Evolutionary conservation across 1,140 invertebrate species (phyloP), one percentile per base, ranked within the genome.

Genomic region (Euschistus heros): DNA sequence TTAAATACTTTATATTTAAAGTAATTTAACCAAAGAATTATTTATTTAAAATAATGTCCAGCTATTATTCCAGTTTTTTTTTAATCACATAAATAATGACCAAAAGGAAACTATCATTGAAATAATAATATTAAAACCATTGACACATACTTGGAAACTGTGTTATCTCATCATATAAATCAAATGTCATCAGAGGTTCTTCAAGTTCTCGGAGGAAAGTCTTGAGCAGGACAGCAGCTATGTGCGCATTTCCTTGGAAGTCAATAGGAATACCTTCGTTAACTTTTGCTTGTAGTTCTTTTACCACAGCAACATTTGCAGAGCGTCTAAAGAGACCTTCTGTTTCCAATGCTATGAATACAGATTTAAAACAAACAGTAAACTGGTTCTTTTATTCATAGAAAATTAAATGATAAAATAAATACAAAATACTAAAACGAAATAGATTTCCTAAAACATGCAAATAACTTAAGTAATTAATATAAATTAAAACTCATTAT

Each of bases 261-360:
- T 88, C 81, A 18, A 96, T 82, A 26, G 79, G 76, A 75, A 89
- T 84, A 68, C 94, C 94, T 68, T 83, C 80, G 77, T 98, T 96
- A 70, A 92, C 91, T 26, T 82, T 83, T 64, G 83, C 78, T 74
- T 97, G 91, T 17, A 94, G 81, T 72, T 91, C 85, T 75, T 89
- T 92, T 24, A 98, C 85, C 63, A 87, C 81, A 0, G 82, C 75
- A 65, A 88, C 86, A 75, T 88, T 93, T 0, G 92, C 91, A 5
- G 92, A 97, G 71, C 95, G 81, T 73, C 94, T 82, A 75, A 98
- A 98, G 70, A 98, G 84, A 14, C 95, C 95, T 77, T 98, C 94
- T 0, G 91, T 94, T 78, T 97, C 93, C 54, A 98, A 78, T 50
- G 91, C 92, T 93, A 69, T 42, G 20, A 42, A 33, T 24, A 46